A percentile compares a stretch with the other conserved stretches of the same genome.
phyloP scores from a whole-genome alignment of 2,888 invertebrate species.

The Callyntrura guangdongensis region DNA sequence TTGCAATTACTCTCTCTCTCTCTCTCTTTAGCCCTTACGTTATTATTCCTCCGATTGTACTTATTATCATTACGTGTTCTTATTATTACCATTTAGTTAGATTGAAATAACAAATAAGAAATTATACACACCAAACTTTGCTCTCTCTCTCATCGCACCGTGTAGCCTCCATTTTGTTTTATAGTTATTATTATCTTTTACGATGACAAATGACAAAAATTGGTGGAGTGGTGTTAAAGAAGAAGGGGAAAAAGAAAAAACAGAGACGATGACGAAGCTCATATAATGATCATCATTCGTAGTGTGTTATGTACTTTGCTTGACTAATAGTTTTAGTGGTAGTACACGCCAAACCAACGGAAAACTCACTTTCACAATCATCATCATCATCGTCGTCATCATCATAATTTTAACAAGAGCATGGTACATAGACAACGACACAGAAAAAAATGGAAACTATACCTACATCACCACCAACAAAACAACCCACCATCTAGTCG shows the following conservation, averaged over 20 bases:
- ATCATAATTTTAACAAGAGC: not conserved
- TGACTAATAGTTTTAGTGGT: not conserved
- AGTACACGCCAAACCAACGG: constrained; percentile 31
- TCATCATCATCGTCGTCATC: not conserved
- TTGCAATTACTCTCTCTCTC: not conserved
- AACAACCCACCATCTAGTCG: not conserved
- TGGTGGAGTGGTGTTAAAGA: not conserved
- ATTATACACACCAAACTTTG: not conserved
- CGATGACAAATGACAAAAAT: constrained; percentile 37
- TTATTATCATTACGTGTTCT: constrained; percentile 37
- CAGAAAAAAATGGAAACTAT: not conserved
- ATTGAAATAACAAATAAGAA: constrained; percentile 54
- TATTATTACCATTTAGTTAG: constrained; percentile 31
- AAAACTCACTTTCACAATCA: constrained; percentile 74
- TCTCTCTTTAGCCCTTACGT: not conserved
- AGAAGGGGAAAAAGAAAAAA: constrained; percentile 12
- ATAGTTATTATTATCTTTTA: not conserved
- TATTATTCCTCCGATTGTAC: not conserved
- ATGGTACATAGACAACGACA: no score
- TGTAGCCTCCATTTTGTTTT: not conserved
- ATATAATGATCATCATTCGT: not conserved
- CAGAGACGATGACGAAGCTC: not conserved
- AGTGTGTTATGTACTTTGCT: not conserved
- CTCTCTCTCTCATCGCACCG: not conserved
- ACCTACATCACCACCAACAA: not conserved